Base-by-base conservation (phyloP, 2,888 invertebrate species). In the Nowickia ferox region DNA sequence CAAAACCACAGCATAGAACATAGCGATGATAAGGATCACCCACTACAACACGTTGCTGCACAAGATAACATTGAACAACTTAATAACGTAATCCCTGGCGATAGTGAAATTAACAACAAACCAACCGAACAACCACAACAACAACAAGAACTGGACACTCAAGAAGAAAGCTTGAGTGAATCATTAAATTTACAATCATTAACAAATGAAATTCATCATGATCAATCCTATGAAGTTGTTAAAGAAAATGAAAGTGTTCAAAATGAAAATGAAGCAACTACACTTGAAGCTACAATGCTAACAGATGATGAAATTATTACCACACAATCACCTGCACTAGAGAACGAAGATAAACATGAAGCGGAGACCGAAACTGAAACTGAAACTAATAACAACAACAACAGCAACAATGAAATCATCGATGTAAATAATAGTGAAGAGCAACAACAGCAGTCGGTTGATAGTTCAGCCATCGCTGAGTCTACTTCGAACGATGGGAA, bases 201-300 rank as follows among this genome's bases (percentile, higher is more conserved):
- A 74, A 63, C 61, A 80, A 76, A 87, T 81, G 72, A 78, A 82
- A 69, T 66, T 75, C 65, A 69, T 61, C 68, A 76, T 22, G 69
- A 79, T 71, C 78, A 78, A 17, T 38, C 17, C 55, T 63, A 75
- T 72, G 57, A 65, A 38, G 71, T 48, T 81, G 55, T 40, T n/a
- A 63, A 57, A 6, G 86, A 87, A 82, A 86, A 74, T 61, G 76
- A 84, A 77, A 86, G 81, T 83, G 83, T 72, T 65, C 61, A 78
- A 69, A 74, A 78, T 75, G 78, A 81, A 82, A 82, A 80, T 81
- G 77, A 81, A 71, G 55, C 75, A 69, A 78, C 46, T n/a, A 63
- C 71, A 68, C 81, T 75, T 44, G 75, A 71, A 75, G 78, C 74
- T 57, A 19, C 51, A 46, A 53, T 51, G 61, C 11, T 55, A 17